Percentiles rank a stretch among this genome's conserved stretches.
Conservation (phyloP, 1,140 invertebrate species). For the Dermatophagoides farinae region DNA sequence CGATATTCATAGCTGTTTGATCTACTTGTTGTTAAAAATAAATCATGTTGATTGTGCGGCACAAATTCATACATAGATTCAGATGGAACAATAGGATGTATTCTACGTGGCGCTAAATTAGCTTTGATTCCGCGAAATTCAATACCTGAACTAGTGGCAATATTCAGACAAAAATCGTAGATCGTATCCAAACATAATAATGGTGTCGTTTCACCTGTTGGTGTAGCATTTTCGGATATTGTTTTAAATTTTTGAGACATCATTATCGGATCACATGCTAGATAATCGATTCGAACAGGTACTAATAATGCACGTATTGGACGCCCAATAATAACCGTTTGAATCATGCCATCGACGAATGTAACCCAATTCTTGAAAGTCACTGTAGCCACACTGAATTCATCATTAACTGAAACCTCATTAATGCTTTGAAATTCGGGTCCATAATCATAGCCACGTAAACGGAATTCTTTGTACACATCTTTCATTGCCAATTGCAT, state of each 20-base stretch:
- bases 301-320: constrained; percentile 54
- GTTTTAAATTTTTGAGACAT: background rate
- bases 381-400: background rate
- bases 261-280: constrained; percentile 25
- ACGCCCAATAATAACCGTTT: constrained; percentile 31
- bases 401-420: constrained; percentile 18
- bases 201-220: constrained; percentile 20
- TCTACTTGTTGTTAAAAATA: background rate
- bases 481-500: constrained; percentile 32
- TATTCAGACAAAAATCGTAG: constrained; percentile 4
- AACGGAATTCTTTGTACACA: constrained; percentile 75
- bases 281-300: constrained; percentile 61
- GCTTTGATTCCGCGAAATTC: constrained; percentile 56
- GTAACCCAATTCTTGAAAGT: constrained; percentile 33
- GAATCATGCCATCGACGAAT: constrained; percentile 34
- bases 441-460: constrained; percentile 81
- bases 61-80: constrained; percentile 9
- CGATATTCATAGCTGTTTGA: background rate
- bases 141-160: constrained; percentile 9
- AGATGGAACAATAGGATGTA: background rate
- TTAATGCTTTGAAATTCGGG: constrained; percentile 64
- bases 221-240: background rate
- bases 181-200: constrained; percentile 27
- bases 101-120: constrained; percentile 56
- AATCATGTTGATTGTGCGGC: constrained; percentile 5